Conservation (phyloP, 2,888 invertebrate genomes). For the Leptopilina syphax region DNA sequence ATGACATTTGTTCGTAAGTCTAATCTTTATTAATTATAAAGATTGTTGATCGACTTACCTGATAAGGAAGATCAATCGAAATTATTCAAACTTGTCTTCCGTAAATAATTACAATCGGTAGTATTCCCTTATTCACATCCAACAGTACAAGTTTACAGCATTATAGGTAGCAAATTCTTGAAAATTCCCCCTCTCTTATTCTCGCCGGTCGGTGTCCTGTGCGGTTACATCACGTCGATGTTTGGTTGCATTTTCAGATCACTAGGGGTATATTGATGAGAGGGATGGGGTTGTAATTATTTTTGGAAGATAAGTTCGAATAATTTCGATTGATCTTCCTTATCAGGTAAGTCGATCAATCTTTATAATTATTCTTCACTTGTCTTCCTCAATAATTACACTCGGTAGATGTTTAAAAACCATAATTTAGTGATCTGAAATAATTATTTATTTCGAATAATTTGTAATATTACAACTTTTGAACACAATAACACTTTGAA, state of each 20-base stretch:
- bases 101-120: neutral
- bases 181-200: no score
- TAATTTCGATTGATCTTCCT: constrained; percentile 4
- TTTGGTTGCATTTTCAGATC: neutral
- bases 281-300: neutral
- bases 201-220: no score
- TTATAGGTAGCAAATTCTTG: no score
- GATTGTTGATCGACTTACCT: constrained; percentile 7
- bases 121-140: no score
- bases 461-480: no score
- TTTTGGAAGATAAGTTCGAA: neutral
- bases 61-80: constrained; percentile 1
- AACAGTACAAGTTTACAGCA: no score
- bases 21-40: neutral
- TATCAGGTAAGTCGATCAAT: constrained; percentile 3
- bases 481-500: no score
- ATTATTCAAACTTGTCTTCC: neutral
- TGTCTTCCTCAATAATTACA: neutral
- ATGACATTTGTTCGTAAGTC: no score
- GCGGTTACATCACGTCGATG: no score
- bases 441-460: no score
- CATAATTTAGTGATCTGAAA: no score
- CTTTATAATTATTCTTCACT: neutral
- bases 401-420: neutral
- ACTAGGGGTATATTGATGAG: neutral